Percentiles rank a stretch among this genome's conserved stretches.
phyloP scores from a whole-genome alignment of 2,797 vertebrate genomes.

The Clarias fuscus region DNA sequence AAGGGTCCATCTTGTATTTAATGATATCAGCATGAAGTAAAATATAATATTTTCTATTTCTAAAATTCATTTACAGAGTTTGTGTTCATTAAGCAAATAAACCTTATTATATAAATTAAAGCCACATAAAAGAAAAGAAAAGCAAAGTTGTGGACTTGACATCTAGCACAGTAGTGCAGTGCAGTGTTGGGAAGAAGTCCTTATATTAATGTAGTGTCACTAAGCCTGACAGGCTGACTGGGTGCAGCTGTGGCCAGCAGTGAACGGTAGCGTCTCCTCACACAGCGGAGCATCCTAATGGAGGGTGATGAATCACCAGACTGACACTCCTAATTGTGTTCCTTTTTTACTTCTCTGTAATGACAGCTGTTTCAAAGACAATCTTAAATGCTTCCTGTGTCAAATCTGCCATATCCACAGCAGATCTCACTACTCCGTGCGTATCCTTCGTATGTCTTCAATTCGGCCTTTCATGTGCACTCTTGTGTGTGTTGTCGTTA shows the following conservation, averaged over 20 bases:
- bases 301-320: slow-evolving; percentile 84
- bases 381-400: slow-evolving; percentile 67
- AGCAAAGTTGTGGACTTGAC: neutral
- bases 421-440: slow-evolving; percentile 41
- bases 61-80: slow-evolving; percentile 10
- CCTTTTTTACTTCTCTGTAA: slow-evolving; percentile 80
- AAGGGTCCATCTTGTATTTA: neutral
- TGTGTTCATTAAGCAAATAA: slow-evolving; percentile 7
- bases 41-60: neutral
- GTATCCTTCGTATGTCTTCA: slow-evolving; percentile 17
- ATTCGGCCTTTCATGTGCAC: neutral
- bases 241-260: slow-evolving; percentile 79
- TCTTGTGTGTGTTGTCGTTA: slow-evolving; percentile 14
- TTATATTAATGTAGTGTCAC: slow-evolving; percentile 39
- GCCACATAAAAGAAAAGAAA: neutral
- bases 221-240: slow-evolving; percentile 49
- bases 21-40: neutral
- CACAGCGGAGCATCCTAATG: slow-evolving; percentile 84
- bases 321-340: slow-evolving; percentile 91
- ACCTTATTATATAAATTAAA: neutral
- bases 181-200: slow-evolving; percentile 19
- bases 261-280: slow-evolving; percentile 80
- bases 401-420: slow-evolving; percentile 82
- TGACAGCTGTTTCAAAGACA: slow-evolving; percentile 90
- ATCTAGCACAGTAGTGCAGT: neutral